Evolutionary conservation across 2,113 vertebrate genomes (phyloP).

Genomic region (Theristicus caerulescens): DNA sequence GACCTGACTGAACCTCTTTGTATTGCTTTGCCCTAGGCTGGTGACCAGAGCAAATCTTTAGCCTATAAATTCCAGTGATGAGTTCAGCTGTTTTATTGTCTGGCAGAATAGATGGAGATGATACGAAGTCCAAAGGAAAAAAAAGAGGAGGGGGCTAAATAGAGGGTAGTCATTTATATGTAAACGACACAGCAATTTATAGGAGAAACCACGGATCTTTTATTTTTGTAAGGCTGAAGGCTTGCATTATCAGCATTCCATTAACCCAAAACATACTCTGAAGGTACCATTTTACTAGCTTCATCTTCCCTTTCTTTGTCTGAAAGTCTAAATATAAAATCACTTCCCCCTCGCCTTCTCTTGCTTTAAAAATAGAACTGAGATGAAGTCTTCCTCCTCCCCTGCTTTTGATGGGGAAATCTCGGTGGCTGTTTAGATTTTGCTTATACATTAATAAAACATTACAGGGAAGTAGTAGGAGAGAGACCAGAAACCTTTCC

Average conservation of each 20-base stretch:
- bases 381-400: neutral
- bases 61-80: conserved; percentile 31
- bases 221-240: conserved; percentile 4
- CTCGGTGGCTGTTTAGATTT: conserved; percentile 47
- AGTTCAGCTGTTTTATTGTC: conserved; percentile 51
- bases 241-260: neutral
- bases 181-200: conserved; percentile 47
- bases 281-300: neutral
- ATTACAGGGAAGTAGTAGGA: conserved; percentile 42
- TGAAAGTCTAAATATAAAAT: conserved; percentile 53
- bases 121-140: conserved; percentile 13
- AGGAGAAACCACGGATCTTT: neutral
- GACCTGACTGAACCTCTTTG: neutral
- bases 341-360: neutral
- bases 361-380: conserved; percentile 56
- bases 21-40: neutral
- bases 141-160: neutral
- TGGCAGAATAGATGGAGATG: conserved; percentile 24
- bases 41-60: conserved; percentile 26
- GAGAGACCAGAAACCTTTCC: conserved; percentile 46
- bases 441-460: conserved; percentile 56
- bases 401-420: conserved; percentile 5
- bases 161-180: conserved; percentile 32
- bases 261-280: conserved; percentile 1
- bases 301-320: conserved; percentile 15